Conservation (phyloP, 2,113 vertebrate genomes). For the Odontophorus gujanensis region DNA sequence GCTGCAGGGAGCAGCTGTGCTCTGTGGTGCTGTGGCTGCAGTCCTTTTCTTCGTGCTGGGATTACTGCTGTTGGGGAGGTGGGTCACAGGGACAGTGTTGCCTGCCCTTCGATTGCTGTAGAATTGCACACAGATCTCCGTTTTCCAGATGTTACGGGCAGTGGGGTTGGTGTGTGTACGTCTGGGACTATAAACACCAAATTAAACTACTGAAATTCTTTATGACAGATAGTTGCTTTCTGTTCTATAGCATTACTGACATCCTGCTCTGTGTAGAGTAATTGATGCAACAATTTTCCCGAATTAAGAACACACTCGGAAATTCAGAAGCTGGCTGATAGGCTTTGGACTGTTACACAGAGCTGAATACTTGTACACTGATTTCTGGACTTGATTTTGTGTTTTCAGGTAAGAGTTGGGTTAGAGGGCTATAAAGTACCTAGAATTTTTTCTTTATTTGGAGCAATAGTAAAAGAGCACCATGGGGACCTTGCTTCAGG, state of each 20-base stretch:
- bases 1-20: not conserved
- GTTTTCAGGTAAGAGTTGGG: constrained; percentile 29
- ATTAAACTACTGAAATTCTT: not conserved
- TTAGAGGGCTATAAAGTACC: not conserved
- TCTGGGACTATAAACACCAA: not conserved
- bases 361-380: not conserved
- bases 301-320: not conserved
- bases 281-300: not conserved
- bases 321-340: not conserved
- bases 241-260: not conserved
- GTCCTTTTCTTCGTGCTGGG: not conserved
- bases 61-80: not conserved
- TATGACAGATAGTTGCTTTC: not conserved
- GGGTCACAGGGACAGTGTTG: not conserved
- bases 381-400: constrained; percentile 38
- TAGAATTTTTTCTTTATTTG: not conserved
- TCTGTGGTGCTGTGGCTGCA: not conserved
- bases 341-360: not conserved
- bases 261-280: not conserved
- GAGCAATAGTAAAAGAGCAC: not conserved
- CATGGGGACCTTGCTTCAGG: not conserved
- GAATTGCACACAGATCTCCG: not conserved
- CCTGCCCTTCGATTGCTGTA: not conserved
- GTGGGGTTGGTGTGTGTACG: not conserved
- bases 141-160: not conserved